Percentiles rank a stretch among this genome's conserved stretches.
Evolutionary conservation across 2,888 invertebrate species (phyloP).

Genomic region (Agrochola macilenta): DNA sequence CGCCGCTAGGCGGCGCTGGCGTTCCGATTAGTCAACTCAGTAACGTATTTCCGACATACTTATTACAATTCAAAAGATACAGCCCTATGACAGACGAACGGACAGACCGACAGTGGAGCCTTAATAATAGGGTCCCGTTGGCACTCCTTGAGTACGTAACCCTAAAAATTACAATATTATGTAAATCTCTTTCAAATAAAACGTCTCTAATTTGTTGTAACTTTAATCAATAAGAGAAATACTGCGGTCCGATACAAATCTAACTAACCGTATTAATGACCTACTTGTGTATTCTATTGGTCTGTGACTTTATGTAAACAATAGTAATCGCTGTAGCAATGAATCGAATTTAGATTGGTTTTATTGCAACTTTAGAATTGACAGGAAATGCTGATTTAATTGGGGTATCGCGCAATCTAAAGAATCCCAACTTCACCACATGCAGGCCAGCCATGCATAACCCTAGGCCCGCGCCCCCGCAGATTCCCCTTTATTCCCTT

Average conservation of each 20-base stretch:
- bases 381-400: constrained; percentile 16
- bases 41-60: too few relatives aligned
- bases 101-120: too few relatives aligned
- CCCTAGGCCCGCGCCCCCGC: too few relatives aligned
- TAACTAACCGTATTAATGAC: constrained; percentile 44
- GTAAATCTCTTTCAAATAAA: constrained; percentile 17
- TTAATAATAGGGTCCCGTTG: too few relatives aligned
- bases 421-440: too few relatives aligned
- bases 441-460: too few relatives aligned
- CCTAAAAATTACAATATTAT: not conserved
- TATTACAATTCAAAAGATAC: too few relatives aligned
- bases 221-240: constrained; percentile 30
- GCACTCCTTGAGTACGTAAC: too few relatives aligned
- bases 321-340: constrained; percentile 37
- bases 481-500: too few relatives aligned
- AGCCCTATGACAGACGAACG: too few relatives aligned
- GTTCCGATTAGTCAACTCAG: too few relatives aligned
- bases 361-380: constrained; percentile 12
- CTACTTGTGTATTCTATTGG: constrained; percentile 31
- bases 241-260: constrained; percentile 2
- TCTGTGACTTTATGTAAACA: constrained; percentile 44
- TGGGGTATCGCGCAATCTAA: not conserved
- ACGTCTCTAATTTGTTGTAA: constrained; percentile 4
- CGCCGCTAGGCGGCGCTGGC: too few relatives aligned
- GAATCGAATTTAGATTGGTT: constrained; percentile 37